phyloP scores from a whole-genome alignment of 2,888 invertebrate species.

The Leistus spinibarbis region DNA sequence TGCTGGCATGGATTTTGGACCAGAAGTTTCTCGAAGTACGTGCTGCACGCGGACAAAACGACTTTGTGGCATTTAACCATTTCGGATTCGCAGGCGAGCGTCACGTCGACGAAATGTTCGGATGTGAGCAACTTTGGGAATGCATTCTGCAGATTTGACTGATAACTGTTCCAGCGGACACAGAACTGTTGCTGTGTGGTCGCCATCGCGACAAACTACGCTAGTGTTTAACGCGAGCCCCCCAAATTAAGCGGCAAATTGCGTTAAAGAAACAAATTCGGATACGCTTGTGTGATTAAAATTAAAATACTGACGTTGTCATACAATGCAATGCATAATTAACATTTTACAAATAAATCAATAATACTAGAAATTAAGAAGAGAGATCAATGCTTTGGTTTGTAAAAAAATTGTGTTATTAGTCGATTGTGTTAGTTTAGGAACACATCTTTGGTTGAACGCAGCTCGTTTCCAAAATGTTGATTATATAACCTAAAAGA shows the following conservation, averaged over 20 bases:
- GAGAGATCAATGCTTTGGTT: neutral
- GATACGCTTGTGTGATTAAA: too few species aligned
- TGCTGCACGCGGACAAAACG: conserved; percentile 83
- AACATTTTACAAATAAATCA: neutral
- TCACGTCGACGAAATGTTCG: conserved; percentile 89
- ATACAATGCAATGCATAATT: neutral
- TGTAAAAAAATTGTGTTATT: neutral
- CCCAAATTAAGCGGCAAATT: neutral
- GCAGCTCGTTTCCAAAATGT: neutral
- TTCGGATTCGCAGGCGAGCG: conserved; percentile 84
- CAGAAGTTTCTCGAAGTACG: conserved; percentile 79
- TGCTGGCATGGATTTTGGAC: conserved; percentile 86
- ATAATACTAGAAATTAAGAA: neutral
- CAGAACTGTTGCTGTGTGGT: conserved; percentile 68
- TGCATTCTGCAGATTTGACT: conserved; percentile 77
- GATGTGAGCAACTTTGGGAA: conserved; percentile 76
- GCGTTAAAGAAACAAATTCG: too few species aligned
- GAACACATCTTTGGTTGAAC: neutral
- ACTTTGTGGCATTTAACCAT: conserved; percentile 87
- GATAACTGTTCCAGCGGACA: conserved; percentile 83
- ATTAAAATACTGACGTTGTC: neutral
- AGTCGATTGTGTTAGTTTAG: neutral
- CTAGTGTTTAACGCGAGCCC: neutral
- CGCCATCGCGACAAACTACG: neutral
- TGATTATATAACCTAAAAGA: conserved; percentile 11